A percentile compares a stretch with the other conserved stretches of the same genome.
Conservation (phyloP, 1,140 invertebrate species). For the Euborellia annulipes region DNA sequence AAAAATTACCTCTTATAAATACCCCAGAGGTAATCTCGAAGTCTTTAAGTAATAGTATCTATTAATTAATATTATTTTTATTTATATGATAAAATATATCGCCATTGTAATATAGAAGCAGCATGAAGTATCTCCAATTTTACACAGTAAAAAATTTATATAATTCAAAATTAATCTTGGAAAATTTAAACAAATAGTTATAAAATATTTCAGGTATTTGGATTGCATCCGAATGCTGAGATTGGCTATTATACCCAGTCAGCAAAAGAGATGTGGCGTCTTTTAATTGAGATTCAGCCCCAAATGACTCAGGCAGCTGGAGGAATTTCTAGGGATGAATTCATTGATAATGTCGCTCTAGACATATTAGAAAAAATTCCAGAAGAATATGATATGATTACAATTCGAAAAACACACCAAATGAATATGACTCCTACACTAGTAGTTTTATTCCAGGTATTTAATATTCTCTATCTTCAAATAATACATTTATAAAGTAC, state of each 20-base stretch:
- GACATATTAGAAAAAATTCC: slow-evolving; percentile 64
- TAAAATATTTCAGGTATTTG: slow-evolving; percentile 34
- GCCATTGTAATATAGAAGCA: no score
- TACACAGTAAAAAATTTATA: no score
- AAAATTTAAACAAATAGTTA: no score
- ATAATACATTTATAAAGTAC: no score
- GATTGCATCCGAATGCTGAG: slow-evolving; percentile 82
- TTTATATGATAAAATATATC: no score
- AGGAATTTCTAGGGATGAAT: slow-evolving; percentile 57
- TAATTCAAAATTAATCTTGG: no score
- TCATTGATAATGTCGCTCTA: slow-evolving; percentile 60
- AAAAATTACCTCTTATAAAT: slow-evolving; percentile 52
- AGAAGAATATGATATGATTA: slow-evolving; percentile 53
- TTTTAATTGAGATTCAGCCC: slow-evolving; percentile 72
- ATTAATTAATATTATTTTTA: no score
- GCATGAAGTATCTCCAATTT: no score
- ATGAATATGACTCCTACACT: slow-evolving; percentile 60
- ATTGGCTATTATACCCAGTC: slow-evolving; percentile 80
- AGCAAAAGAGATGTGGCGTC: slow-evolving; percentile 63
- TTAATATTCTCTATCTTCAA: no score
- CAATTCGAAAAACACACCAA: slow-evolving; percentile 59
- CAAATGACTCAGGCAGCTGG: slow-evolving; percentile 51
- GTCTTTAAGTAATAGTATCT: no score
- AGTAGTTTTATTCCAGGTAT: slow-evolving; percentile 37
- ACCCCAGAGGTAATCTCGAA: slow-evolving; percentile 49